phyloP scores from a whole-genome alignment of 1,140 invertebrate species.

The Berghia stephanieae region DNA sequence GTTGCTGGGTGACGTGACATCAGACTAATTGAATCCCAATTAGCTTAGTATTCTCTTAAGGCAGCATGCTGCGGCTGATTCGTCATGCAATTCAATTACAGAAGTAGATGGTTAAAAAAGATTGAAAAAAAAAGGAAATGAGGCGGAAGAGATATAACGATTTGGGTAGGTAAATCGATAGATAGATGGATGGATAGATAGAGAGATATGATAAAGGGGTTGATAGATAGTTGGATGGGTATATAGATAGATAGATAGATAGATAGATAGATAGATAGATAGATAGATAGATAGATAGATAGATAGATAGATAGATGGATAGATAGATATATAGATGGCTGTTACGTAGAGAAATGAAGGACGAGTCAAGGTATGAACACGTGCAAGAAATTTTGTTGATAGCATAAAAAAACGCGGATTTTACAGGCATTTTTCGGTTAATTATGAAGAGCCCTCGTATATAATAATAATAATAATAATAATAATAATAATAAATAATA shows the following conservation, averaged over 20 bases:
- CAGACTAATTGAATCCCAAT: no score
- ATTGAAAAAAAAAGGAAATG: no score
- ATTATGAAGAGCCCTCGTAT: neutral
- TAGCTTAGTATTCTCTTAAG: no score
- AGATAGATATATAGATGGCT: neutral
- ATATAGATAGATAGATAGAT: neutral
- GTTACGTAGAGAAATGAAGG: no score
- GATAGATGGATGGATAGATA: slow-evolving; percentile 21
- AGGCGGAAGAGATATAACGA: no score
- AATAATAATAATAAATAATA: neutral
- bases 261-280: slow-evolving; percentile 19
- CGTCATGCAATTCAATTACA: no score
- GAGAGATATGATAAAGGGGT: neutral
- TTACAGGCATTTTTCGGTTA: neutral
- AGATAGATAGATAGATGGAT: slow-evolving; percentile 9
- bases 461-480: neutral
- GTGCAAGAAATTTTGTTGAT: no score
- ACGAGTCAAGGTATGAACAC: no score
- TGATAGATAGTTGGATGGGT: no score
- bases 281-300: slow-evolving; percentile 13
- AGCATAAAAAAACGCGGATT: neutral
- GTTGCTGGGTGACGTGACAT: no score
- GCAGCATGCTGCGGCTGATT: no score
- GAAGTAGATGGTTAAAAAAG: no score
- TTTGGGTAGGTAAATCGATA: slow-evolving; percentile 15